Evolutionary conservation across 2,797 vertebrate species (phyloP), one percentile per base, ranked within the genome.

Genomic region (Nothura maculosa): DNA sequence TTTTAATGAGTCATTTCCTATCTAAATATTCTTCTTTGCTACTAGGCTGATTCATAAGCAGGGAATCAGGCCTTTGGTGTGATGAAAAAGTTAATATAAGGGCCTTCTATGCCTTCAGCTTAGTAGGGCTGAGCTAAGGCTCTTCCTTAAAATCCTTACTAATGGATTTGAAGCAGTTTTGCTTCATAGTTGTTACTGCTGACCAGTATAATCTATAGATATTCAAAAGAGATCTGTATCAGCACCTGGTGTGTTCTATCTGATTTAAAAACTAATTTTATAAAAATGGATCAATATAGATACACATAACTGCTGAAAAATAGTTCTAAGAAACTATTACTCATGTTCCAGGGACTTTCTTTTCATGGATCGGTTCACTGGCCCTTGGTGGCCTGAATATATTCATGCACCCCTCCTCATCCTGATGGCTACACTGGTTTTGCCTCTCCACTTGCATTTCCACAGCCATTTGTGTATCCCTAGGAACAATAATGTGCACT

Each of bases 21-120:
- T 77, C 24, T 96, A 91, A 92, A 62, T 80, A 85, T 73, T 82
- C 28, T 74, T 81, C 12, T 21, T 80, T 85, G 58, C 19, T 85
- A 42, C 15, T 50, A 32, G 40, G 25, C 25, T 95, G 84, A 94
- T 92, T 92, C 93, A 93, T 77, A 75, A 88, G 48, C 61, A 91
- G 12, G 0, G 22, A 74, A 61, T 47, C 10, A 62, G 48, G 43
- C 58, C 17, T 74, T 45, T 43, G 27, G 12, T 48, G 63, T 79
- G 58, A 85, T 91, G 24, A 74, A 82, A 27, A 74, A 82, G 45
- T 28, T 70, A 27, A 45, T 74, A 22, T 55, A 5, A 15, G 9
- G 30, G 21, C 45, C 30, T 90, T 87, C 24, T 34, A 43, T 5
- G 8, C 9, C 14, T 84, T 63, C 25, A 42, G 10, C 66, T 81